phyloP scores from a whole-genome alignment of 2,797 vertebrate genomes.

The Xenops minutus region DNA sequence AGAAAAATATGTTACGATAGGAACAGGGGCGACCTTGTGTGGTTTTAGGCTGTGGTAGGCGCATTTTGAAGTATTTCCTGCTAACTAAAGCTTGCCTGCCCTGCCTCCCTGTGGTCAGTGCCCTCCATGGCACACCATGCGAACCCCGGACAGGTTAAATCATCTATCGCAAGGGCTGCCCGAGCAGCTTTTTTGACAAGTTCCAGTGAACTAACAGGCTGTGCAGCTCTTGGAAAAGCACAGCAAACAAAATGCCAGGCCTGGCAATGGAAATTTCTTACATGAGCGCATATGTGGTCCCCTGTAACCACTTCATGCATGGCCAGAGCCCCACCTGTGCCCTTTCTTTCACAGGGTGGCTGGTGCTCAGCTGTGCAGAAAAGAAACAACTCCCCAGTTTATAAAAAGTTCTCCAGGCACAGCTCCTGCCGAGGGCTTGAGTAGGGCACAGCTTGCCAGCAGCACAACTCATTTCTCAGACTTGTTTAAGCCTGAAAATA shows the following conservation, averaged over 20 bases:
- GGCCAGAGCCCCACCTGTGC: rapidly evolving
- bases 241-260: neutral
- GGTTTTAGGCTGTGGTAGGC: rapidly evolving
- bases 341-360: neutral
- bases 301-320: neutral
- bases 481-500: neutral
- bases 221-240: neutral
- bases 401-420: neutral
- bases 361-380: neutral
- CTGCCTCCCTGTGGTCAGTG: conserved; percentile 33
- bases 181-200: neutral
- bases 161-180: neutral
- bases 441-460: neutral
- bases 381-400: neutral
- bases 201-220: neutral
- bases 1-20: neutral
- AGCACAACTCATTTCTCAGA: neutral
- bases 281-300: neutral
- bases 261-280: neutral
- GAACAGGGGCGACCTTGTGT: neutral
- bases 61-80: rapidly evolving
- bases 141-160: too few relatives aligned
- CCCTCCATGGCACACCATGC: neutral
- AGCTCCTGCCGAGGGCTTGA: rapidly evolving
- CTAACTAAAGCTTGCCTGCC: neutral